A percentile compares a stretch with the other conserved stretches of the same genome.
phyloP scores from a whole-genome alignment of 1,140 invertebrate species.

The Calycopis cecrops region DNA sequence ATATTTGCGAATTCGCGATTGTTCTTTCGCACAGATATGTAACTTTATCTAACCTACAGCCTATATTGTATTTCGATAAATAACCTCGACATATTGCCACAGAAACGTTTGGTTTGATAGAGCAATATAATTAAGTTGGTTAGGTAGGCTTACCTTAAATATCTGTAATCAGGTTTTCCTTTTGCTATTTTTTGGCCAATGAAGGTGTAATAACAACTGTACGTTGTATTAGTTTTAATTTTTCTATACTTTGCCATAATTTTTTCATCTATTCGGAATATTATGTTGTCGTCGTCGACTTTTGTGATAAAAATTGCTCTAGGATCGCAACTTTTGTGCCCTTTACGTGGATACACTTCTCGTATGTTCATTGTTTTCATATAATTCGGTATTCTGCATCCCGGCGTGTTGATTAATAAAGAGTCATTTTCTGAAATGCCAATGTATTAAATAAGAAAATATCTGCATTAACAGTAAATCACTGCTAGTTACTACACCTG shows the following conservation, averaged over 20 bases:
- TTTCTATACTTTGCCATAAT: constrained; percentile 32
- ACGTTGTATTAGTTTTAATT: constrained; percentile 16
- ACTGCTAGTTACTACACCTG: no score
- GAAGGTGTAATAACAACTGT: constrained; percentile 41
- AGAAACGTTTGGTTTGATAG: no score
- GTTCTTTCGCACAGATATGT: no score
- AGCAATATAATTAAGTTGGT: no score
- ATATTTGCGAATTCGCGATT: no score
- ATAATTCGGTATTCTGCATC: constrained; percentile 58
- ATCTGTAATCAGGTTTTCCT: constrained; percentile 26
- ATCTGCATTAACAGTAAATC: no score
- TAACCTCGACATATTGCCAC: no score
- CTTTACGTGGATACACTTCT: constrained; percentile 26
- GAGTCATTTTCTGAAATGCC: constrained; percentile 32
- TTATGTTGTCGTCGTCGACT: constrained; percentile 29
- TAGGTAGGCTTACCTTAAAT: constrained; percentile 36
- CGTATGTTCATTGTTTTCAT: constrained; percentile 33
- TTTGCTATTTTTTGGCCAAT: constrained; percentile 19
- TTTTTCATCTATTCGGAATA: constrained; percentile 32
- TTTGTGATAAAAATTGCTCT: constrained; percentile 37
- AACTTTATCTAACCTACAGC: no score
- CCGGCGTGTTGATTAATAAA: constrained; percentile 48
- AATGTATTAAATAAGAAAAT: no score
- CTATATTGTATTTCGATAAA: no score
- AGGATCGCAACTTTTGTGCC: constrained; percentile 27